These are phyloP conservation scores for Thyatira batis DNA, from an alignment of 2,888 invertebrate species.

Conservation along the genomic window DNA sequence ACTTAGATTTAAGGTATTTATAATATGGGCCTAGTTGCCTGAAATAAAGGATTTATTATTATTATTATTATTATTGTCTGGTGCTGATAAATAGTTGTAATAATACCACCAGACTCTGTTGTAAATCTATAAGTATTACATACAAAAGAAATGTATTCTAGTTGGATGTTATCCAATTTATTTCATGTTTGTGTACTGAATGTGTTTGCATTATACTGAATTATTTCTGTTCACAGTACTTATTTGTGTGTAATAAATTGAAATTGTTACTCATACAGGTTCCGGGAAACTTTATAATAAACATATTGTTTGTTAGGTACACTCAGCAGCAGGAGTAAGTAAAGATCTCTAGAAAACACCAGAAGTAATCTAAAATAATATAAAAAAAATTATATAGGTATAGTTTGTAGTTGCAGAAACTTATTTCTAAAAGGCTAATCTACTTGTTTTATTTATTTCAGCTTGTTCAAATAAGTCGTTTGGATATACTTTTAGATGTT, in stretches of 20 bases:
- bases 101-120: neutral
- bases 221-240: neutral
- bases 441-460: too few relatives aligned
- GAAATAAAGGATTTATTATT: slow-evolving; percentile 20
- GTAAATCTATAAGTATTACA: neutral
- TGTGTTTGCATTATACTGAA: neutral
- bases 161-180: slow-evolving; percentile 4
- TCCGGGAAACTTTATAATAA: neutral
- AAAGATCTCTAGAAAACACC: too few relatives aligned
- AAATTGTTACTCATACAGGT: neutral
- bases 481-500: too few relatives aligned
- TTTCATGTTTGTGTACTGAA: neutral
- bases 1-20: too few relatives aligned
- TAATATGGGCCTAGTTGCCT: too few relatives aligned
- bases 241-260: neutral
- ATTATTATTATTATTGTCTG: slow-evolving; percentile 15
- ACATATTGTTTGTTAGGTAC: too few relatives aligned
- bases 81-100: slow-evolving; percentile 20
- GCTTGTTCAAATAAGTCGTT: too few relatives aligned
- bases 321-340: too few relatives aligned
- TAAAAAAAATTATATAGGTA: too few relatives aligned
- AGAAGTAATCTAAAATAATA: too few relatives aligned
- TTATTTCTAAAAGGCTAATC: too few relatives aligned
- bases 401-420: too few relatives aligned
- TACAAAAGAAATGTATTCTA: neutral